phyloP scores from a whole-genome alignment of 2,113 vertebrate genomes.

The Ictidomys tridecemlineatus region DNA sequence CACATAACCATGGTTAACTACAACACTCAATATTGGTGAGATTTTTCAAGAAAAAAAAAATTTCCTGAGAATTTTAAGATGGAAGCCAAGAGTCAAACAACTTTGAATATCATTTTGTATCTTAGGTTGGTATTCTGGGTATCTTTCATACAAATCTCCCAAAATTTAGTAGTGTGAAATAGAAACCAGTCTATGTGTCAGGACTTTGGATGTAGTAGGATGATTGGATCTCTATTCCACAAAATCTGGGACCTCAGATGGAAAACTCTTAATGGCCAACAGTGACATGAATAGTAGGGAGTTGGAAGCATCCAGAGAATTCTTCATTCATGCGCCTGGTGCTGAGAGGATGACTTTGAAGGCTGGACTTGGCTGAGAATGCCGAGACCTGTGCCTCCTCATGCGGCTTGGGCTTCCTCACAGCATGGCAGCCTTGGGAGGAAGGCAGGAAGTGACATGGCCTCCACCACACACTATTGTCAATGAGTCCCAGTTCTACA shows the following conservation, averaged over 20 bases:
- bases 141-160: neutral
- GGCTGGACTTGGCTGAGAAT: neutral
- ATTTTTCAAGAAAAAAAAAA: neutral
- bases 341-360: neutral
- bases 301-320: neutral
- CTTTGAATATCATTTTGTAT: neutral
- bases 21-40: neutral
- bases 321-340: neutral
- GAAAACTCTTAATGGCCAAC: neutral
- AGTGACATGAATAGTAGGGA: neutral
- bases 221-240: neutral
- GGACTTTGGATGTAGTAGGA: neutral
- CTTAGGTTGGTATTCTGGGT: neutral
- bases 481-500: neutral
- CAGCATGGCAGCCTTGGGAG: accelerated
- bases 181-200: neutral
- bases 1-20: neutral
- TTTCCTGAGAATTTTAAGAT: neutral
- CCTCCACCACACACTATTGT: neutral
- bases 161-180: neutral
- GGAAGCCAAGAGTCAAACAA: neutral
- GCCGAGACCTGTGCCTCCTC: neutral
- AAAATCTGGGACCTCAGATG: neutral
- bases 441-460: accelerated
- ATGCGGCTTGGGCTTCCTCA: neutral